Conservation (phyloP, 2,113 vertebrate genomes). For the Micronisus gabar region DNA sequence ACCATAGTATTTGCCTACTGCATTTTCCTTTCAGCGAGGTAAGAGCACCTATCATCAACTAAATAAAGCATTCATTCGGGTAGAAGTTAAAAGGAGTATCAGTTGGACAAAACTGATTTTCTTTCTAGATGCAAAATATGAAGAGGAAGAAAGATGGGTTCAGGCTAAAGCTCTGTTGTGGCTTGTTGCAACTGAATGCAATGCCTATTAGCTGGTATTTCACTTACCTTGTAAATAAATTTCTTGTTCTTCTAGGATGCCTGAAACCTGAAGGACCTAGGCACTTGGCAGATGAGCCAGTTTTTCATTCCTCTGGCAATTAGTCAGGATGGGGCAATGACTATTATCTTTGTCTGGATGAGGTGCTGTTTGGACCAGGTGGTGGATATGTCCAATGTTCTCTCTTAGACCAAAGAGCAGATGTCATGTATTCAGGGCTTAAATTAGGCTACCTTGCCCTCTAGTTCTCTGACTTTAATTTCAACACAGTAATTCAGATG, state of each 20-base stretch:
- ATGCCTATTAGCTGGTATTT: not conserved
- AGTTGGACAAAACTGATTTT: not conserved
- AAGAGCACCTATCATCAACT: not conserved
- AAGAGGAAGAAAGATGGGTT: not conserved
- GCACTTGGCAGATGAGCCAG: not conserved
- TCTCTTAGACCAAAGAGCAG: not conserved
- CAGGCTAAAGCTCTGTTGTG: not conserved
- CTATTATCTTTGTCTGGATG: not conserved
- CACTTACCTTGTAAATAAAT: not conserved
- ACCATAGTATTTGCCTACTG: not conserved
- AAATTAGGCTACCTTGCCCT: not conserved
- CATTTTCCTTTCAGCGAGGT: not conserved
- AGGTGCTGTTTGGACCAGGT: not conserved
- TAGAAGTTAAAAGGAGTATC: not conserved
- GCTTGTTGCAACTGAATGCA: not conserved
- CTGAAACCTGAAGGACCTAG: not conserved
- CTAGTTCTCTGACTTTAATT: not conserved
- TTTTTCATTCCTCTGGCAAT: not conserved
- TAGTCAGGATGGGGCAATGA: not conserved
- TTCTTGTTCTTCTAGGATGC: not conserved
- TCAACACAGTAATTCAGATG: not conserved
- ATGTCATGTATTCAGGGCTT: not conserved
- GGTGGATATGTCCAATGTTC: not conserved
- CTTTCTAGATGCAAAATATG: not conserved
- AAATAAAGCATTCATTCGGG: not conserved